These are phyloP conservation scores for Cantharis nigra DNA, from an alignment of 2,888 invertebrate genomes.

Conservation along the genomic window DNA sequence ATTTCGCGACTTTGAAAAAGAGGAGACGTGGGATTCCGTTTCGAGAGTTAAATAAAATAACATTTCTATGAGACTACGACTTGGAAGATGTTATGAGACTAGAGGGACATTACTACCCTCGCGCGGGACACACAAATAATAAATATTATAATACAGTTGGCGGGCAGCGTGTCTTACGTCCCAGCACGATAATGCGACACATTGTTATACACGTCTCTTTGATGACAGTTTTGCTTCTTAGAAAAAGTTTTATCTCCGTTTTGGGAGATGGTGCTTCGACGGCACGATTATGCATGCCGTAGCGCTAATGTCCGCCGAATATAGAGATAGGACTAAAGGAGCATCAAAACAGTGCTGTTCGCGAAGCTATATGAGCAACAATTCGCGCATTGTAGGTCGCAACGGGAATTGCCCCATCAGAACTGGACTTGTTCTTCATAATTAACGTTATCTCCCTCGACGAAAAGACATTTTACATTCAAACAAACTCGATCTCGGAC, in stretches of 20 bases:
- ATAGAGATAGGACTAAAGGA: conserved; percentile 26
- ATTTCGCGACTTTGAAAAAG: conserved; percentile 54
- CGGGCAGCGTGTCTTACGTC: conserved; percentile 42
- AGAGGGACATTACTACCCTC: conserved; percentile 47
- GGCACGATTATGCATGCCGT: conserved; percentile 38
- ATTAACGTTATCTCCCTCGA: conserved; percentile 63
- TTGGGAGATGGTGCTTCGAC: conserved; percentile 43
- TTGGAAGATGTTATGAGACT: conserved; percentile 50
- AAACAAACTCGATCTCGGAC: conserved; percentile 37
- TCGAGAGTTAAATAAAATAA: conserved; percentile 55
- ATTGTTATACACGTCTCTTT: conserved; percentile 54
- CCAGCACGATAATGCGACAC: conserved; percentile 54
- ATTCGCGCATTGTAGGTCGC: conserved; percentile 38
- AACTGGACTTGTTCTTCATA: conserved; percentile 65
- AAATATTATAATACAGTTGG: conserved; percentile 57
- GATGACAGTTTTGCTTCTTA: conserved; percentile 55
- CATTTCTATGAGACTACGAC: conserved; percentile 51
- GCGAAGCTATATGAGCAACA: conserved; percentile 35
- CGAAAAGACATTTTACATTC: conserved; percentile 45
- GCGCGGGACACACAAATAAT: conserved; percentile 57
- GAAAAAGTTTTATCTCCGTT: conserved; percentile 55
- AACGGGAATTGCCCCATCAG: conserved; percentile 46
- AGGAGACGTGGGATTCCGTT: conserved; percentile 52
- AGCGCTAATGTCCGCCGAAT: conserved; percentile 27
- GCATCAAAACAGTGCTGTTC: conserved; percentile 29